These are phyloP conservation scores for Zosterops hypoxanthus DNA, from an alignment of 2,113 vertebrate genomes.

Conservation along the genomic window DNA sequence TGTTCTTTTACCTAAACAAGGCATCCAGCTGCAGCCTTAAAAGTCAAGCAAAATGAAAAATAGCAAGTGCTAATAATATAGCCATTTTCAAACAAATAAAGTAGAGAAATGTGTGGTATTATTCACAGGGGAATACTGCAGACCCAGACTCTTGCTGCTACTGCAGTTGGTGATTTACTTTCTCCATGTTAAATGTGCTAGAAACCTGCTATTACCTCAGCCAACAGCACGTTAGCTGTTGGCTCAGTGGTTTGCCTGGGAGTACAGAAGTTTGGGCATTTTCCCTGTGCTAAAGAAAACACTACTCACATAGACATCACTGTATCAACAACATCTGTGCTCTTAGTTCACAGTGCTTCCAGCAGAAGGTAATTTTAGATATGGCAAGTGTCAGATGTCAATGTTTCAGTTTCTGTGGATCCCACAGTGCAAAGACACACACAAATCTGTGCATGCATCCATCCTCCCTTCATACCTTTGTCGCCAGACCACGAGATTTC, in stretches of 20 bases:
- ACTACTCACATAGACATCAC: background rate
- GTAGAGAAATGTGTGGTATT: background rate
- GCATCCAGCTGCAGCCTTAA: background rate
- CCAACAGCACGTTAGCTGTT: background rate
- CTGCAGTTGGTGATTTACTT: background rate
- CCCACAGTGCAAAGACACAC: background rate
- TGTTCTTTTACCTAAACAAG: background rate
- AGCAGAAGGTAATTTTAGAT: background rate
- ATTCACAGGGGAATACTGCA: background rate
- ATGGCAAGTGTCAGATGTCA: background rate
- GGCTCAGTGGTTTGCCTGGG: background rate
- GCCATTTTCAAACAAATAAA: background rate
- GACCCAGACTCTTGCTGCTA: background rate
- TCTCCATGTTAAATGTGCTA: background rate
- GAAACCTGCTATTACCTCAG: background rate
- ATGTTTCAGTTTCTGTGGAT: background rate
- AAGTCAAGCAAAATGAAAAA: background rate
- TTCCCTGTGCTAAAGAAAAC: background rate
- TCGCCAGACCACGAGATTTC: background rate
- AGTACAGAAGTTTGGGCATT: background rate
- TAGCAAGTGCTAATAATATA: background rate
- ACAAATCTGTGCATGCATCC: accelerated
- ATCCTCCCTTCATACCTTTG: background rate
- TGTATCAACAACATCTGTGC: background rate
- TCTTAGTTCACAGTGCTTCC: background rate